Conservation (phyloP, 2,888 invertebrate genomes). For the Caenorhabditis macrosperma region DNA sequence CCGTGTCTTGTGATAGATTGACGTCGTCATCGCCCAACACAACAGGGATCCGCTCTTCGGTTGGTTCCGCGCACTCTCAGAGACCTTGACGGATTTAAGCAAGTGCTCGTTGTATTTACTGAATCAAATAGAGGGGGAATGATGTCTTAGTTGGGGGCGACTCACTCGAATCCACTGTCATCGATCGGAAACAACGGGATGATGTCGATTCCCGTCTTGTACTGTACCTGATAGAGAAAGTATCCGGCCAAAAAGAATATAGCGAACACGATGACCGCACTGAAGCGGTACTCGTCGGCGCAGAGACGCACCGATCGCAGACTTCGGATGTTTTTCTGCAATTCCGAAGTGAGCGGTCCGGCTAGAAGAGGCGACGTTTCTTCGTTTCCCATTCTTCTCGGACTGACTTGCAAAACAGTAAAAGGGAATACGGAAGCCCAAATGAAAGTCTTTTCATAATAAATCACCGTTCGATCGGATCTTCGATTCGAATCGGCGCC, state of each 20-base stretch:
- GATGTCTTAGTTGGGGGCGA: neutral
- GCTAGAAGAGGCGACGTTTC: neutral
- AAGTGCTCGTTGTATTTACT: conserved; percentile 62
- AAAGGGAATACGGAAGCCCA: neutral
- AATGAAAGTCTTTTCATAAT: neutral
- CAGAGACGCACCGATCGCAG: conserved; percentile 35
- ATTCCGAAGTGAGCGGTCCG: conserved; percentile 2
- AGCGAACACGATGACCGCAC: conserved; percentile 29
- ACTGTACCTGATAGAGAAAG: conserved; percentile 63
- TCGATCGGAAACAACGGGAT: conserved; percentile 67
- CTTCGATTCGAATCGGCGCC: conserved; percentile 33
- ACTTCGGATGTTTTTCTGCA: conserved; percentile 49
- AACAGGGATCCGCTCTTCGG: conserved; percentile 60
- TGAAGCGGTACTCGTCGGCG: conserved; percentile 45
- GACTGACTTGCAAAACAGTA: neutral
- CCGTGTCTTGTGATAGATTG: conserved; percentile 64
- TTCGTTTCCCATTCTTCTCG: neutral
- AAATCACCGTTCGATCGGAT: conserved; percentile 30
- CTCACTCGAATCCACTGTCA: conserved; percentile 69
- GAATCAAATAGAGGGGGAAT: neutral
- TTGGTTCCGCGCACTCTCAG: conserved; percentile 59
- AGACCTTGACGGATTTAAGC: conserved; percentile 54
- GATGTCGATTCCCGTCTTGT: conserved; percentile 68
- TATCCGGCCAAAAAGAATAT: conserved; percentile 37
- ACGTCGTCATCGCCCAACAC: conserved; percentile 71